These are phyloP conservation scores for Metellina segmentata DNA, from an alignment of 2,888 invertebrate species.

Conservation along the genomic window DNA sequence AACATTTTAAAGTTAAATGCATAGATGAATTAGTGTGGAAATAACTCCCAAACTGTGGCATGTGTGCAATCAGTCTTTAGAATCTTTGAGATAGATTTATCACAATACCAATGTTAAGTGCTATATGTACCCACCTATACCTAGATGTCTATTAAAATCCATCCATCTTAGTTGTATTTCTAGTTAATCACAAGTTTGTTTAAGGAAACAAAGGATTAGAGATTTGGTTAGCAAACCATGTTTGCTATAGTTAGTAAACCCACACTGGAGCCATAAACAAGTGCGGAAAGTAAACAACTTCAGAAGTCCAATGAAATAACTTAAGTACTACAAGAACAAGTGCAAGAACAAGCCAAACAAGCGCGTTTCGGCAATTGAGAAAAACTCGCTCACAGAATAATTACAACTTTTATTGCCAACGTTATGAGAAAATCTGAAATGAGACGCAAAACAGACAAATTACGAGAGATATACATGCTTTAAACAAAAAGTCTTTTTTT, in stretches of 20 bases:
- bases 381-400: background rate
- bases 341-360: background rate
- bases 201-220: too few relatives aligned
- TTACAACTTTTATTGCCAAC: background rate
- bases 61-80: too few relatives aligned
- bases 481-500: background rate
- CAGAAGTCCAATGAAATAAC: background rate
- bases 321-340: too few relatives aligned
- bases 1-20: too few relatives aligned
- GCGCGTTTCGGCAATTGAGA: background rate
- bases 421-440: background rate
- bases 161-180: background rate
- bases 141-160: too few relatives aligned
- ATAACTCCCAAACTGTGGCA: too few relatives aligned
- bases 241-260: background rate
- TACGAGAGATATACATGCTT: background rate
- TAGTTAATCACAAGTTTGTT: background rate
- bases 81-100: too few relatives aligned
- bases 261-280: background rate
- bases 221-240: too few relatives aligned
- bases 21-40: too few relatives aligned
- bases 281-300: background rate
- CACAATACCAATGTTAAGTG: too few relatives aligned
- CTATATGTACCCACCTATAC: too few relatives aligned
- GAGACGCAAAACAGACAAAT: background rate